These are phyloP conservation scores for Ypsolopha sequella DNA, from an alignment of 2,888 invertebrate species.

Conservation along the genomic window DNA sequence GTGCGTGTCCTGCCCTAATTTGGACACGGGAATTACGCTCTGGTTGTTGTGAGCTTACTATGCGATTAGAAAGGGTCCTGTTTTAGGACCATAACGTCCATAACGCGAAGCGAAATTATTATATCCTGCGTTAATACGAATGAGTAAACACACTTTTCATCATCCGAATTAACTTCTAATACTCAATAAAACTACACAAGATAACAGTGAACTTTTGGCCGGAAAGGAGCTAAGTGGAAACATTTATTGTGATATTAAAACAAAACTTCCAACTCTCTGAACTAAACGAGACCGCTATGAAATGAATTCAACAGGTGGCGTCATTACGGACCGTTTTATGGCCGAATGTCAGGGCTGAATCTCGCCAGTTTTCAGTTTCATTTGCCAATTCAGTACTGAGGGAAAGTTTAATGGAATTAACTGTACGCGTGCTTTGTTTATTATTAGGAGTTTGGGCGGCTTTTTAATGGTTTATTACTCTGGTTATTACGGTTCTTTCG, in stretches of 20 bases:
- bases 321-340: conserved; percentile 44
- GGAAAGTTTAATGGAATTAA: background rate
- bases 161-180: no score
- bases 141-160: no score
- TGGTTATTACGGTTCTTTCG: no score
- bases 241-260: conserved; percentile 5
- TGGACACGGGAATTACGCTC: conserved; percentile 11
- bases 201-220: background rate
- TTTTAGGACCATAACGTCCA: background rate
- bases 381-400: background rate
- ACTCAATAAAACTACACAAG: background rate
- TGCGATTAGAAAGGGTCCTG: background rate
- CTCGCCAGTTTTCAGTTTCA: conserved; percentile 11
- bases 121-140: no score
- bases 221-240: background rate
- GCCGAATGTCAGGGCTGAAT: conserved; percentile 14
- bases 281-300: conserved; percentile 1
- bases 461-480: no score
- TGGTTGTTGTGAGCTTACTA: background rate
- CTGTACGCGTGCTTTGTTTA: background rate
- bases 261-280: conserved; percentile 1
- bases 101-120: no score
- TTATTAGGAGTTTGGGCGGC: background rate
- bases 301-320: conserved; percentile 40
- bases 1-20: conserved; percentile 19